Evolutionary conservation across 2,113 vertebrate species (phyloP).

Genomic region (Rhabdornis inornatus): DNA sequence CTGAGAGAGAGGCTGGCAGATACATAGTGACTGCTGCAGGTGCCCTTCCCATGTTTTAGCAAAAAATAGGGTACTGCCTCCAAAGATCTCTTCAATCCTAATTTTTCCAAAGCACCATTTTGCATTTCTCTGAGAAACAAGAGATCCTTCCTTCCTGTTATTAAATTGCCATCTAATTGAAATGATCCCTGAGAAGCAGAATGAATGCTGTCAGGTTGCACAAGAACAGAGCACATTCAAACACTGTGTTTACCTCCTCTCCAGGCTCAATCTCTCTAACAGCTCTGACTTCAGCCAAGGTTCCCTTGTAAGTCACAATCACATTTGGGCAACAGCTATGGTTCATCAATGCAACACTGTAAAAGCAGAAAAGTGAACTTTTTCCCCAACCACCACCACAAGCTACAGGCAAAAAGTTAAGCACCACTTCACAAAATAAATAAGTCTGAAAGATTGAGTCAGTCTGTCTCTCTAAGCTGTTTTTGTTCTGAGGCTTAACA

Average conservation of each 20-base stretch:
- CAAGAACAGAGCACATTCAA: not conserved
- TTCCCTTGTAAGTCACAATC: constrained; percentile 91
- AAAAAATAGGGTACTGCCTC: not conserved
- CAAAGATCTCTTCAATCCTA: not conserved
- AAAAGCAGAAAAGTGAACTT: not conserved
- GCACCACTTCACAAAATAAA: not conserved
- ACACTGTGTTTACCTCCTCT: constrained; percentile 83
- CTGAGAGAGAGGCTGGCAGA: not conserved
- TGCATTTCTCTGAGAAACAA: not conserved
- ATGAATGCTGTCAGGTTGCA: not conserved
- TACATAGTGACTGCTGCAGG: not conserved
- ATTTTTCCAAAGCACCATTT: not conserved
- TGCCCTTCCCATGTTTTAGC: not conserved
- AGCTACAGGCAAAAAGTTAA: not conserved
- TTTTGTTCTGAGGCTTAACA: not conserved
- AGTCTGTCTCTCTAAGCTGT: not conserved
- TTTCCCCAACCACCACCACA: not conserved
- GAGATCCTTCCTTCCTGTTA: not conserved
- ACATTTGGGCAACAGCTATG: constrained; percentile 95
- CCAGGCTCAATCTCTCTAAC: constrained; percentile 86
- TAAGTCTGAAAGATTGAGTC: not conserved
- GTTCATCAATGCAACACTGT: constrained; percentile 91
- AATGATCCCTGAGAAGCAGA: not conserved
- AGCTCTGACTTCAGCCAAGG: constrained; percentile 86
- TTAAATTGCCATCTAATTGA: not conserved